These are phyloP conservation scores for Steinernema khuongi DNA, from an alignment of 1,140 invertebrate species.

Conservation along the genomic window DNA sequence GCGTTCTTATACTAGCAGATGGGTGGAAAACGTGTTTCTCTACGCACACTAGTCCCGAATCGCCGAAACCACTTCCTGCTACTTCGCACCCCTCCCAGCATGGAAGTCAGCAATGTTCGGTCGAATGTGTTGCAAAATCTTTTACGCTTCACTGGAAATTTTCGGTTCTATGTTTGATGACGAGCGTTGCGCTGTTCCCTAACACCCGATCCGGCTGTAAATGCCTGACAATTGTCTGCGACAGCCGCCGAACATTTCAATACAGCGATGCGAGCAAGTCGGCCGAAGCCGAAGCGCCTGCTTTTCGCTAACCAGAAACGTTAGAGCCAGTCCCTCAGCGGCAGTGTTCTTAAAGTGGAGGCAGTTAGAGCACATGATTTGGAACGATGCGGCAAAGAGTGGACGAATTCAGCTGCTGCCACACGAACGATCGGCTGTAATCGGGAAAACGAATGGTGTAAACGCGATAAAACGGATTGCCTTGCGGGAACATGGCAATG, in stretches of 20 bases:
- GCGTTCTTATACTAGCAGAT: conserved; percentile 5
- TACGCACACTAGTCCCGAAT: too few relatives aligned
- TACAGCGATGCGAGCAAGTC: background rate
- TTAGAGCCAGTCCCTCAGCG: background rate
- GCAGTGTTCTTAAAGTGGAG: background rate
- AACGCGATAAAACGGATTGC: background rate
- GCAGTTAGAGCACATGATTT: conserved; percentile 1
- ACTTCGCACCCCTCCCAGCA: too few relatives aligned
- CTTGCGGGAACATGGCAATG: background rate
- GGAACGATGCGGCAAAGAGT: background rate
- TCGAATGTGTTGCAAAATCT: too few relatives aligned
- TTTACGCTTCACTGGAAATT: too few relatives aligned
- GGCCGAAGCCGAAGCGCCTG: background rate
- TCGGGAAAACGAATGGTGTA: background rate
- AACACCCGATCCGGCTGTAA: background rate
- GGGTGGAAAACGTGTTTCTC: conserved; percentile 1
- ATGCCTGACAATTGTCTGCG: background rate
- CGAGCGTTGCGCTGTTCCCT: background rate
- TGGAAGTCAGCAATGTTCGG: too few relatives aligned
- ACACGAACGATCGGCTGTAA: background rate
- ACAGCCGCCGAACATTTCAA: conserved; percentile 9
- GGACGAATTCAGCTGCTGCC: background rate
- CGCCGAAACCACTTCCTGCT: too few relatives aligned
- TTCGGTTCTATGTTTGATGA: background rate
- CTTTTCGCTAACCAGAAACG: background rate